Percentiles rank a stretch among this genome's conserved stretches.
These are phyloP conservation scores for Tetragonisca angustula DNA, from an alignment of 2,888 invertebrate genomes.

Conservation along the genomic window DNA sequence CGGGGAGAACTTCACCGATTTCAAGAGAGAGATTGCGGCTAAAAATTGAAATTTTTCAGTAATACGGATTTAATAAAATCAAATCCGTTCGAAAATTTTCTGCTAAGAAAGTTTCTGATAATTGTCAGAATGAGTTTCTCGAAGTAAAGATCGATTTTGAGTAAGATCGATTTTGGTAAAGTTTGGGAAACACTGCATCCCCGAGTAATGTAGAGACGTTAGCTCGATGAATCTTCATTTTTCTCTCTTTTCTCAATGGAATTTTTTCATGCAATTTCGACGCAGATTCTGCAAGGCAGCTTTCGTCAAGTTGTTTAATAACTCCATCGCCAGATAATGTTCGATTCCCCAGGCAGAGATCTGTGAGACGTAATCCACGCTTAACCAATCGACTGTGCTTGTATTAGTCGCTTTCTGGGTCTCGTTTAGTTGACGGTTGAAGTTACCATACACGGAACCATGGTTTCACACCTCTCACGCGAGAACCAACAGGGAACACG, in stretches of 20 bases:
- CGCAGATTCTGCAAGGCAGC: background rate
- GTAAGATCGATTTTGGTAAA: too few species aligned
- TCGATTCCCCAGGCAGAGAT: background rate
- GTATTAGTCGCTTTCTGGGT: constrained; percentile 33
- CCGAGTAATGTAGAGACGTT: background rate
- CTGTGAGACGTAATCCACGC: constrained; percentile 28
- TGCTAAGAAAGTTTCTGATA: too few species aligned
- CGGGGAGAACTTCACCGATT: too few species aligned
- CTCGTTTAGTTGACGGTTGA: constrained; percentile 17
- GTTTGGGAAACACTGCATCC: background rate
- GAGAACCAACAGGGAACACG: background rate
- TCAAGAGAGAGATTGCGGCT: too few species aligned
- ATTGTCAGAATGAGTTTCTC: too few species aligned
- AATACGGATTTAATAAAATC: too few species aligned
- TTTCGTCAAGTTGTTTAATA: background rate
- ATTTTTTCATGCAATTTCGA: background rate
- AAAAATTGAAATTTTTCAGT: too few species aligned
- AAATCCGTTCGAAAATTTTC: too few species aligned
- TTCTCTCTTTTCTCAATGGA: background rate
- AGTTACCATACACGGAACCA: constrained; percentile 25
- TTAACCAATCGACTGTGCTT: constrained; percentile 52
- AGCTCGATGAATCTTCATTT: background rate
- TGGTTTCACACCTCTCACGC: constrained; percentile 47
- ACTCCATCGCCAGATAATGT: background rate
- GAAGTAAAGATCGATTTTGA: too few species aligned